These are phyloP conservation scores for Stichopus chloronotus DNA, from an alignment of 35 echinoderm and acorn worm genomes.

Conservation along the genomic window DNA sequence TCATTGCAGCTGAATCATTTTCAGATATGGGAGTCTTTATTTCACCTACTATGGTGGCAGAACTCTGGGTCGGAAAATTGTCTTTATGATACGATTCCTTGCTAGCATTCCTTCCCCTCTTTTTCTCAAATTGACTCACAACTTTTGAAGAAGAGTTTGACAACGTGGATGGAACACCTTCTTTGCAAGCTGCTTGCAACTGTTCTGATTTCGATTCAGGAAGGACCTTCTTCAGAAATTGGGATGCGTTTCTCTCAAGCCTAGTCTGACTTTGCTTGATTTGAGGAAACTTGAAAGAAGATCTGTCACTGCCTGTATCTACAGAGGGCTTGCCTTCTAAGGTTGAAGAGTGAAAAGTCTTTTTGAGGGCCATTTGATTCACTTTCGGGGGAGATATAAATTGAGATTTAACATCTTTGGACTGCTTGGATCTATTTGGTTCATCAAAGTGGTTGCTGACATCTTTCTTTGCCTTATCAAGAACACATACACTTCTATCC, in stretches of 20 bases:
- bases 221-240: background rate
- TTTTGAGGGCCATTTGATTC: background rate
- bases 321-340: background rate
- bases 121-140: background rate
- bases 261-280: background rate
- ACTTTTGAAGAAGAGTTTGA: background rate
- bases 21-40: background rate
- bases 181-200: background rate
- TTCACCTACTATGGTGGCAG: background rate
- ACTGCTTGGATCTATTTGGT: background rate
- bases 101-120: background rate
- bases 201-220: background rate
- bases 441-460: background rate
- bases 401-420: background rate
- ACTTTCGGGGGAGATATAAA: background rate
- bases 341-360: background rate
- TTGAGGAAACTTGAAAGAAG: background rate
- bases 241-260: background rate
- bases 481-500: too few species aligned
- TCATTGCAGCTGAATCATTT: background rate
- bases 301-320: background rate
- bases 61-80: background rate
- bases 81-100: background rate
- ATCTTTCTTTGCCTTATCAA: too few species aligned
- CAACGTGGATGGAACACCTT: background rate